Base-by-base conservation (phyloP, 2,113 vertebrate genomes). In the Butastur rufipennis region DNA sequence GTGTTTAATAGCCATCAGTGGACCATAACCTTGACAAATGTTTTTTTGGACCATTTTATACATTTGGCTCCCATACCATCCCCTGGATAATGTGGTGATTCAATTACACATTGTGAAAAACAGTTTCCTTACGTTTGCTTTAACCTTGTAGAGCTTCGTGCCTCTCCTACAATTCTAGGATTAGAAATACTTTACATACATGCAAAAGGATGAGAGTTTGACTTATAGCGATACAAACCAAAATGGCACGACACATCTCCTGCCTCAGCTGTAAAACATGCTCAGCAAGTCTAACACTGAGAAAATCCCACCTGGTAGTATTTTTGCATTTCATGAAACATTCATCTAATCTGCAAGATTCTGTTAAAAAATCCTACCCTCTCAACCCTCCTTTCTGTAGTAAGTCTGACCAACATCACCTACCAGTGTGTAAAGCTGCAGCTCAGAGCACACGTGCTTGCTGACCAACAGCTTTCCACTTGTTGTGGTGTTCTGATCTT, bases 371-470 rank as follows among this genome's bases (percentile, higher is more conserved):
- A 25, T 32, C 48, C 25, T 34, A 3, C 32, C 53, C 59, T 53
- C 55, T 80, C 65, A 40, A 20, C n/a, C 55, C 53, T 73, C 66
- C 43, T 79, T 52, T 40, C 36, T 50, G 32, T 11, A 36, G 47
- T 6, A 34, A 61, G 42, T 32, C 42, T 42, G 48, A 66, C 92
- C 89, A 29, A 85, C 72, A 63, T 90, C 74, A 91, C 73, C 89
- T 58, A 97, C 96, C 77, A 82, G 58, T 4, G 66, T 8, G 40
- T 71, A 27, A n/a, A 98, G 84, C 48, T 21, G 38, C 65, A 96
- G 45, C 34, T 34, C 4, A 47, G 83, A 22, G 59, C 98, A 98
- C 12, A 13, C 4, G 1, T 11, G 10, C 29, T 73, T 10, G 12
- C 62, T 38, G 63, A n/a, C 42, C 38, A 19, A 6, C 12, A 29